Conservation (phyloP, 92 coral and sea anemone species). For the Heliopora coerulea region DNA sequence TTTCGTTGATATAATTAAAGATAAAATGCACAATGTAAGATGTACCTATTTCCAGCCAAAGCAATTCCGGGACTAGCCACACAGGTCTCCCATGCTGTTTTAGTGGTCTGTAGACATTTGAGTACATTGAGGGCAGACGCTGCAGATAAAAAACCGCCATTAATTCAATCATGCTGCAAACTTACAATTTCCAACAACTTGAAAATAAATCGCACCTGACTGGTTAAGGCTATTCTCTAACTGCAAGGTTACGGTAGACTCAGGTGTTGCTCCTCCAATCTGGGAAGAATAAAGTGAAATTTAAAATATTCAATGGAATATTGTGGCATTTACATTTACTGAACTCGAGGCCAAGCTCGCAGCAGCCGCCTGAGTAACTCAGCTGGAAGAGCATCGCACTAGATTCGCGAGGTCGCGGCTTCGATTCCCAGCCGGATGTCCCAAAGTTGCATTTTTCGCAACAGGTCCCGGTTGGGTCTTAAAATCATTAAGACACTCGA, state of each 20-base stretch:
- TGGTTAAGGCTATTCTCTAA: slow-evolving; percentile 76
- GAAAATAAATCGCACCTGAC: slow-evolving; percentile 52
- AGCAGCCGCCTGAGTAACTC: no score
- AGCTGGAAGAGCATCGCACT: no score
- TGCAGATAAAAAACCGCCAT: slow-evolving; percentile 28
- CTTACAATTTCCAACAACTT: neutral
- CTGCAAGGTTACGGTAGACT: slow-evolving; percentile 67
- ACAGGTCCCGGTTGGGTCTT: no score
- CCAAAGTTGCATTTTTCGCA: no score
- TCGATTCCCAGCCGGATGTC: no score
- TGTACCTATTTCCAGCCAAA: slow-evolving; percentile 91
- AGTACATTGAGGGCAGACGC: slow-evolving; percentile 69
- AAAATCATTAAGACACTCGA: no score
- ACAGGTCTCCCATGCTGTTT: slow-evolving; percentile 82
- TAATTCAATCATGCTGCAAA: neutral
- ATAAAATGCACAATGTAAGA: no score
- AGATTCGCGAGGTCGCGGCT: no score
- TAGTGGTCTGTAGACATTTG: slow-evolving; percentile 76
- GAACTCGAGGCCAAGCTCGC: no score
- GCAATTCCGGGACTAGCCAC: slow-evolving; percentile 89
- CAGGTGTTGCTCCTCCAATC: slow-evolving; percentile 79
- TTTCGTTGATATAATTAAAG: neutral
- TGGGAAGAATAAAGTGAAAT: neutral
- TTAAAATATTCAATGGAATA: no score
- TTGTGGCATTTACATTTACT: no score